Evolutionary conservation across 2,797 vertebrate species (phyloP).

Genomic region (Gadopsis bispinosus): DNA sequence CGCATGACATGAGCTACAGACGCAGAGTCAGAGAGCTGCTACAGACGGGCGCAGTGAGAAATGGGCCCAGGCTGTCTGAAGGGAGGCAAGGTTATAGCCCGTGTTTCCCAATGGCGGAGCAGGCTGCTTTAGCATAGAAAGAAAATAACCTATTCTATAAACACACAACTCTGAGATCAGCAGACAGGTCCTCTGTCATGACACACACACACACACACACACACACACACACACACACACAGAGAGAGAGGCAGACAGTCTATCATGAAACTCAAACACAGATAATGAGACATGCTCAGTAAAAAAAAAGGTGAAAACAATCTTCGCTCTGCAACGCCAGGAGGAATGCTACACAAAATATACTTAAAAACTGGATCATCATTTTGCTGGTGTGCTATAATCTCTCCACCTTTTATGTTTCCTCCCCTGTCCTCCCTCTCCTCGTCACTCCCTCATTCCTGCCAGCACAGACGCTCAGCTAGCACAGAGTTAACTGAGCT

Average conservation of each 20-base stretch:
- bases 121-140: slow-evolving; percentile 44
- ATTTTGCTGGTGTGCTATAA: slow-evolving; percentile 33
- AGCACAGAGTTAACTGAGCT: slow-evolving; percentile 72
- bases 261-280: slow-evolving; percentile 64
- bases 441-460: slow-evolving; percentile 55
- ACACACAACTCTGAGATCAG: slow-evolving; percentile 48
- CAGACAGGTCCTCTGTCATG: slow-evolving; percentile 70
- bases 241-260: slow-evolving; percentile 33
- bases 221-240: slow-evolving; percentile 8
- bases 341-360: slow-evolving; percentile 28
- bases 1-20: slow-evolving; percentile 35
- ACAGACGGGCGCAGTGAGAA: slow-evolving; percentile 35
- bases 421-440: slow-evolving; percentile 48
- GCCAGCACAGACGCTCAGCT: slow-evolving; percentile 64
- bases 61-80: slow-evolving; percentile 53
- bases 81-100: slow-evolving; percentile 68
- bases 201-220: slow-evolving; percentile 1
- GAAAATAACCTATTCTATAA: slow-evolving; percentile 71
- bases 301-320: slow-evolving; percentile 57
- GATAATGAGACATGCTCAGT: slow-evolving; percentile 60
- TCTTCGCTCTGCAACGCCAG: slow-evolving; percentile 30
- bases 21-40: slow-evolving; percentile 25
- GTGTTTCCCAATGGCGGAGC: slow-evolving; percentile 57
- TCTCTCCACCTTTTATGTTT: slow-evolving; percentile 34
- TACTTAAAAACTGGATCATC: slow-evolving; percentile 29